Evolutionary conservation across 2,888 invertebrate genomes (phyloP), one percentile per base, ranked within the genome.

Genomic region (Melinopterus prodromus): DNA sequence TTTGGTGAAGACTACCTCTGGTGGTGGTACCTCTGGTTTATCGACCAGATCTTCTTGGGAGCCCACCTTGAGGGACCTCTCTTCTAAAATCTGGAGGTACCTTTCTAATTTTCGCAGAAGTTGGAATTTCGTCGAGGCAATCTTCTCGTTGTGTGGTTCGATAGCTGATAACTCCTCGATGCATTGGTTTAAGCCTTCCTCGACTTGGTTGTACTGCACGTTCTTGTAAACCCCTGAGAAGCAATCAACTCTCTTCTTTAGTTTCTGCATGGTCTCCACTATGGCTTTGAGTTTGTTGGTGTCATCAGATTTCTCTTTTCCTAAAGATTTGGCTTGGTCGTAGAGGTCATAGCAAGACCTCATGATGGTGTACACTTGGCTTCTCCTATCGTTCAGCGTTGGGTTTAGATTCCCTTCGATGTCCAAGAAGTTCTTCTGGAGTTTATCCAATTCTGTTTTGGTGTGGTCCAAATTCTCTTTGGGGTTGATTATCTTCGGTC

Each of bases 31-130:
- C 26, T 2, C 26, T 69, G 80, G 72, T 15, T 78, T 38, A 7
- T 79, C 77, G 14, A 76, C 71, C 77, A 78, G 69, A 70, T 78
- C 75, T 71, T 76, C 79, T n/a, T 78, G 76, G 12, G 79, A 78
- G n/a, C 71, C 14, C 6, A 81, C 79, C 75, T 83, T 83, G 0
- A 81, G 71, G 0, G 84, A 83, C 53, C 81, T 81, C n/a, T 83
- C 84, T 70, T 84, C 83, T 16, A 84, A 80, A 76, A 83, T 82
- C 7, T 79, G 81, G 16, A 84, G 77, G 36, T 83, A 84, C 15
- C 82, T 83, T 9, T 71, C 78, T 6, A 84, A 81, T 76, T 83
- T 84, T 76, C 81, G 78, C n/a, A 78, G 81, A 0, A 82, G 81
- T 81, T 83, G 83, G 0, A 71, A 37, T 70, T 80, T 83, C 7